phyloP scores from a whole-genome alignment of 2,888 invertebrate species.

The Polyommatus icarus region DNA sequence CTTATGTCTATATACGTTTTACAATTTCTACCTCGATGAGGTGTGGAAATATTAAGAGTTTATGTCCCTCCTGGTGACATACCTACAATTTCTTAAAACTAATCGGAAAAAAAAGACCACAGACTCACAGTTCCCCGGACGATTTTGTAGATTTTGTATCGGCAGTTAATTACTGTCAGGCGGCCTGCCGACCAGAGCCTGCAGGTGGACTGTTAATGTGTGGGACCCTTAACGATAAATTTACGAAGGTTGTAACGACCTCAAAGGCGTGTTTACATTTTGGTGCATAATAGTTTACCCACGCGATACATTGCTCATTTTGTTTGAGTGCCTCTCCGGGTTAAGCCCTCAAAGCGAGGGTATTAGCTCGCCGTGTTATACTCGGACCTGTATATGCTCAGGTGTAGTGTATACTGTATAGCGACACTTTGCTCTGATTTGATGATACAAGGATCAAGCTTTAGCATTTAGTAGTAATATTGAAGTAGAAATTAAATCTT shows the following conservation, averaged over 20 bases:
- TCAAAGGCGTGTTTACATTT: constrained; percentile 8
- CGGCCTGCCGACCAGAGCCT: too few species aligned
- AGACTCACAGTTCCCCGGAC: too few species aligned
- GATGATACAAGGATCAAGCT: not conserved
- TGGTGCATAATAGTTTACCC: not conserved
- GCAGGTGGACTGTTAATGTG: too few species aligned
- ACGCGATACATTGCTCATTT: constrained; percentile 17
- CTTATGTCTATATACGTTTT: too few species aligned
- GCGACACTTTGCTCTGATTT: not conserved
- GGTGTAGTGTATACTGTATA: not conserved
- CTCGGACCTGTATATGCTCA: not conserved
- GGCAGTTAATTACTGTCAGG: too few species aligned
- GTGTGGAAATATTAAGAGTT: too few species aligned
- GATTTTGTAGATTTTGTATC: too few species aligned
- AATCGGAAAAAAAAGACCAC: too few species aligned
- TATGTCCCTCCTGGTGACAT: too few species aligned
- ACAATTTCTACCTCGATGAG: too few species aligned
- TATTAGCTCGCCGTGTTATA: not conserved
- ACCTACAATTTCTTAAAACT: too few species aligned
- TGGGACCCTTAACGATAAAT: not conserved
- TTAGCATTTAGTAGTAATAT: not conserved
- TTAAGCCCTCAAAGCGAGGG: constrained; percentile 9
- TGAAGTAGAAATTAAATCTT: not conserved
- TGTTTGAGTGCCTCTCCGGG: not conserved
- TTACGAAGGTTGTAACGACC: constrained; percentile 10